These are phyloP conservation scores for Zeugodacus cucurbitae DNA, from an alignment of 1,140 invertebrate genomes.

Conservation along the genomic window DNA sequence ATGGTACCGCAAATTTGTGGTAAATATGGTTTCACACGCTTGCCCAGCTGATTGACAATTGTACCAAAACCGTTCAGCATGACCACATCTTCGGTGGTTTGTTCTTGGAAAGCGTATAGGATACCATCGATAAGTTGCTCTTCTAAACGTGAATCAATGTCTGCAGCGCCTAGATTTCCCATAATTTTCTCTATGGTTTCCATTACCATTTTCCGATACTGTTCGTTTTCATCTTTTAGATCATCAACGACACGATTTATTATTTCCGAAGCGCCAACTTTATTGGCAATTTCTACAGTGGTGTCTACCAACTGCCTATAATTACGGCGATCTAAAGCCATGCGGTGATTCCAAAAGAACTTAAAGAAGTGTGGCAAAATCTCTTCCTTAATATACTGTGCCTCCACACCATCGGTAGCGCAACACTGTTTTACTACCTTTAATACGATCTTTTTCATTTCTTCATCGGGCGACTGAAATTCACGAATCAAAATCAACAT, in stretches of 20 bases:
- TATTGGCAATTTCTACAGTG: constrained; percentile 99
- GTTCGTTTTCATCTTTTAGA: constrained; percentile 99
- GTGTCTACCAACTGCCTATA: constrained; percentile 98
- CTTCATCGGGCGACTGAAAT: constrained; percentile 99
- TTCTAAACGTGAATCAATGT: constrained; percentile 97
- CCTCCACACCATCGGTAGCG: constrained; percentile 99
- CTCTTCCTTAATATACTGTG: constrained; percentile 99
- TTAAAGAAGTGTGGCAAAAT: constrained; percentile 99
- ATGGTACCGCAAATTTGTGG: constrained; percentile 99
- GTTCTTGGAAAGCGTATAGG: constrained; percentile 99
- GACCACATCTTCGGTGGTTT: constrained; percentile 99
- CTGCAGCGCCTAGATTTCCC: constrained; percentile 95
- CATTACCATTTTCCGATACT: constrained; percentile 99
- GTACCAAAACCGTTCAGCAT: constrained; percentile 99
- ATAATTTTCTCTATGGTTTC: constrained; percentile 99
- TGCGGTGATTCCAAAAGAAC: constrained; percentile 99
- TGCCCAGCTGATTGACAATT: constrained; percentile 97
- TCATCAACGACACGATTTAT: constrained; percentile 99
- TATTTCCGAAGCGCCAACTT: constrained; percentile 98
- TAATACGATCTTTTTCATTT: constrained; percentile 99
- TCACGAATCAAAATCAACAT: constrained; percentile 99
- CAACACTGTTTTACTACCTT: constrained; percentile 99
- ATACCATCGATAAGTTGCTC: constrained; percentile 99
- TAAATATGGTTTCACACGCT: constrained; percentile 97
- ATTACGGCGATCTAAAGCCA: constrained; percentile 98